A percentile compares a stretch with the other conserved stretches of the same genome.
phyloP scores from a whole-genome alignment of 2,113 vertebrate species.

The Micronycteris hirsuta region DNA sequence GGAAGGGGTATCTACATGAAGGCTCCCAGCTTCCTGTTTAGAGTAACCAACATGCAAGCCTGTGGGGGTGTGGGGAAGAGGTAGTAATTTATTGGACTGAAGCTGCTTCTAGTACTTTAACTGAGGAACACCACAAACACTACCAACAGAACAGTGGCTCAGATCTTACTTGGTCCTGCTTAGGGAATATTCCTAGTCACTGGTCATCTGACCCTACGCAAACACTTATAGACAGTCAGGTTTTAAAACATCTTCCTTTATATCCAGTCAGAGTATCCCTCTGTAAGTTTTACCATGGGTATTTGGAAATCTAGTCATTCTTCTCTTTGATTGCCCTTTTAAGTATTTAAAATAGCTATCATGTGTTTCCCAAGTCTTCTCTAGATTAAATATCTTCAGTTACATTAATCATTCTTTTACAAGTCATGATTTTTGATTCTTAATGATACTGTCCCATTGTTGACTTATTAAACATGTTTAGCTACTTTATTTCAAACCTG shows the following conservation, averaged over 20 bases:
- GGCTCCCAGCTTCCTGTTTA: slow-evolving; percentile 45
- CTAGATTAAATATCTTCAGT: slow-evolving; percentile 76
- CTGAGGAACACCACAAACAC: slow-evolving; percentile 39
- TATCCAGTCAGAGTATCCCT: slow-evolving; percentile 64
- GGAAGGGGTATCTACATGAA: slow-evolving; percentile 47
- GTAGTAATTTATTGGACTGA: slow-evolving; percentile 37
- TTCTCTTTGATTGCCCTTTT: slow-evolving; percentile 63
- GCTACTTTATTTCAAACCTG: slow-evolving; percentile 15
- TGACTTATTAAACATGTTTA: slow-evolving; percentile 54
- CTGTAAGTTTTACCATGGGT: slow-evolving; percentile 66
- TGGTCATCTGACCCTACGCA: slow-evolving; percentile 57
- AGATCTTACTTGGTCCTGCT: slow-evolving; percentile 60
- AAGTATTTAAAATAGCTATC: slow-evolving; percentile 71
- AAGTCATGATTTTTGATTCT: slow-evolving; percentile 69
- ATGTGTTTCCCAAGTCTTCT: slow-evolving; percentile 69
- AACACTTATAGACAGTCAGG: slow-evolving; percentile 53
- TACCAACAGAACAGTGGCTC: slow-evolving; percentile 29
- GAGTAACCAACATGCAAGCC: slow-evolving; percentile 42
- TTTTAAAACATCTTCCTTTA: slow-evolving; percentile 64
- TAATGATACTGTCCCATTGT: slow-evolving; percentile 46
- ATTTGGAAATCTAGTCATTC: slow-evolving; percentile 62
- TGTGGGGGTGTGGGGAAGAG: neutral
- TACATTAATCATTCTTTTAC: slow-evolving; percentile 71
- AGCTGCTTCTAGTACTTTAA: slow-evolving; percentile 45
- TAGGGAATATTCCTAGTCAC: slow-evolving; percentile 47